Conservation (phyloP, 2,888 invertebrate species). For the Leptinotarsa peninsularis region DNA sequence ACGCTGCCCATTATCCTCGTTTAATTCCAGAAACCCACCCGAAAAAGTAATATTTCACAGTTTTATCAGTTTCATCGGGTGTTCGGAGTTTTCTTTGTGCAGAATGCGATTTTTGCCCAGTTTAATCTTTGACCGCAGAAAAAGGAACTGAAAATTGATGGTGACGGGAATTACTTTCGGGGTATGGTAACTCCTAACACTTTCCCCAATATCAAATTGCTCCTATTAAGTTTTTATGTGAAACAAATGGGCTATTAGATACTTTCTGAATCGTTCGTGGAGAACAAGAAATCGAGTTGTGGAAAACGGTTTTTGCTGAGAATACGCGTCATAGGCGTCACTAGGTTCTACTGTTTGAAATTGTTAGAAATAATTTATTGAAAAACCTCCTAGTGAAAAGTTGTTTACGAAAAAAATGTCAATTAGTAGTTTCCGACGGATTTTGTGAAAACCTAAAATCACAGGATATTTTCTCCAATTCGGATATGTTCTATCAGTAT, state of each 20-base stretch:
- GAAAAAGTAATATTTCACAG: slow-evolving; percentile 31
- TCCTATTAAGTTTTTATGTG: slow-evolving; percentile 24
- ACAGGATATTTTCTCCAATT: no score
- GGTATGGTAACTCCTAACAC: slow-evolving; percentile 26
- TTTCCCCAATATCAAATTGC: slow-evolving; percentile 32
- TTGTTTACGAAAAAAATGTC: no score
- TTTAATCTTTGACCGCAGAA: slow-evolving; percentile 45
- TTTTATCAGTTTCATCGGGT: slow-evolving; percentile 33
- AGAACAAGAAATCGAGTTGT: not conserved
- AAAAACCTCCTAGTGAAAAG: no score
- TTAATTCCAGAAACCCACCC: slow-evolving; percentile 26
- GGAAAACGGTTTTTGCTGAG: not conserved
- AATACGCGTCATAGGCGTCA: not conserved
- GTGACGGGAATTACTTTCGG: slow-evolving; percentile 46
- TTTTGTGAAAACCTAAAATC: no score
- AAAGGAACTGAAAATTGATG: slow-evolving; percentile 46
- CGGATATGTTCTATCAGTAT: no score
- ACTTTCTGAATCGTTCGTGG: not conserved
- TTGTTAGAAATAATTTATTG: no score
- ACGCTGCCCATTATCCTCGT: slow-evolving; percentile 11
- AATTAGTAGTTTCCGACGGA: no score
- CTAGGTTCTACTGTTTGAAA: not conserved
- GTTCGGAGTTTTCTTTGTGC: slow-evolving; percentile 29
- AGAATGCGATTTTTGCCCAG: slow-evolving; percentile 25
- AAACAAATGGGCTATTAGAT: not conserved